phyloP scores from a whole-genome alignment of 2,888 invertebrate genomes.

The Synergus japonicus region DNA sequence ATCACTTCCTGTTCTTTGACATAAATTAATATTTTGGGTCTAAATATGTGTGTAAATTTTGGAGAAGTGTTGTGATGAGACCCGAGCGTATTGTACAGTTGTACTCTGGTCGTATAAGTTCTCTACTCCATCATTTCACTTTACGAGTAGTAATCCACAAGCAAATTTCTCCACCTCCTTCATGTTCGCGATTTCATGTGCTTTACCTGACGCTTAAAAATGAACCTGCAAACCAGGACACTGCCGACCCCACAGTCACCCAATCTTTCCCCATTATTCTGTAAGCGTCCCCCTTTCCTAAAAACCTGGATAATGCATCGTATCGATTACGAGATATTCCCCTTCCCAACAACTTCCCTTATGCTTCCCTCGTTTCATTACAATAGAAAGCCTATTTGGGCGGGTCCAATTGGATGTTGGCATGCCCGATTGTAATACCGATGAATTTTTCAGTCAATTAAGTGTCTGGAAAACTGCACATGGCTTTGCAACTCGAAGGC shows the following conservation, averaged over 20 bases:
- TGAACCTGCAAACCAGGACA: neutral
- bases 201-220: slow-evolving; percentile 2
- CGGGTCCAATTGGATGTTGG: slow-evolving; percentile 11
- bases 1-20: neutral
- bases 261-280: slow-evolving; percentile 13
- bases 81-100: neutral
- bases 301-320: neutral
- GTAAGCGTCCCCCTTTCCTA: neutral
- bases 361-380: slow-evolving; percentile 23
- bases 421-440: slow-evolving; percentile 7
- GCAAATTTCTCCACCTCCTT: slow-evolving; percentile 19
- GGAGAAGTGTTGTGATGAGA: slow-evolving; percentile 3
- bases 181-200: slow-evolving; percentile 11
- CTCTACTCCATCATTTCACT: slow-evolving; percentile 31
- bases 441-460: slow-evolving; percentile 32
- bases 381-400: slow-evolving; percentile 27
- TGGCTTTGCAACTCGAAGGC: neutral
- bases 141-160: neutral
- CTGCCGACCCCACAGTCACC: neutral
- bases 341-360: slow-evolving; percentile 6
- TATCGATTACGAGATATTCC: slow-evolving; percentile 18
- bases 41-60: neutral
- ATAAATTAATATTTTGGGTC: neutral
- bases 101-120: slow-evolving; percentile 3
- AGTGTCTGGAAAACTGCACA: slow-evolving; percentile 16